Evolutionary conservation across 2,797 vertebrate genomes (phyloP).

Genomic region (Hipposideros larvatus): DNA sequence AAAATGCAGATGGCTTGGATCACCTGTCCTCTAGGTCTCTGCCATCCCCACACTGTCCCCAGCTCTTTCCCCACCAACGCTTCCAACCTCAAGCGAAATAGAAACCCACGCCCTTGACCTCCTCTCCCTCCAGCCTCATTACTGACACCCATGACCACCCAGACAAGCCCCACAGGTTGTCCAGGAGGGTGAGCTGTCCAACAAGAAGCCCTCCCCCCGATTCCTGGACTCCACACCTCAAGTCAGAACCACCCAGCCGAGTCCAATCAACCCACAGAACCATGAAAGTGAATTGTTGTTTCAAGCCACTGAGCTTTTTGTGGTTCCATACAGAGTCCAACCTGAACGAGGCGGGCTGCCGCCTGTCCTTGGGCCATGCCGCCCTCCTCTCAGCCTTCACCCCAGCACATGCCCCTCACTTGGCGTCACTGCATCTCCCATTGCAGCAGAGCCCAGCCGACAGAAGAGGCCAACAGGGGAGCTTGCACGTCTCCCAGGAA

Average conservation of each 20-base stretch:
- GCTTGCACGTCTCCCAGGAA: not conserved
- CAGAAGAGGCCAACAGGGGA: not conserved
- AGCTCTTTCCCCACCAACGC: not conserved
- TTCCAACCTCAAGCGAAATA: not conserved
- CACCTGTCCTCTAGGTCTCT: not conserved
- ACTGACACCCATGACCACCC: not conserved
- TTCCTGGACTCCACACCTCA: not conserved
- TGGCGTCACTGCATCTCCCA: no score
- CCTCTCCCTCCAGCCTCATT: not conserved
- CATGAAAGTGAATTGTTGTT: not conserved
- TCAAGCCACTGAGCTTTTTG: no score
- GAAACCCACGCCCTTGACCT: not conserved
- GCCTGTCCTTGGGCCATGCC: not conserved
- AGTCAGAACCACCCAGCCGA: not conserved
- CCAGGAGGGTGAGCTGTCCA: not conserved
- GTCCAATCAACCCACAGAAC: not conserved
- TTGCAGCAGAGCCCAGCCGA: not conserved
- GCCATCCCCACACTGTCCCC: not conserved
- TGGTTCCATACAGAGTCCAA: no score
- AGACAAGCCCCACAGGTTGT: not conserved
- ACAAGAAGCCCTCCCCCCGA: not conserved
- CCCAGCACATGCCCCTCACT: not conserved
- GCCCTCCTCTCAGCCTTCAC: not conserved
- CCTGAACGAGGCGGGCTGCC: not conserved
- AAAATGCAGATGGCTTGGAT: not conserved